A percentile compares a stretch with the other conserved stretches of the same genome.
These are phyloP conservation scores for Aromia moschata DNA, from an alignment of 2,888 invertebrate genomes.

Conservation along the genomic window DNA sequence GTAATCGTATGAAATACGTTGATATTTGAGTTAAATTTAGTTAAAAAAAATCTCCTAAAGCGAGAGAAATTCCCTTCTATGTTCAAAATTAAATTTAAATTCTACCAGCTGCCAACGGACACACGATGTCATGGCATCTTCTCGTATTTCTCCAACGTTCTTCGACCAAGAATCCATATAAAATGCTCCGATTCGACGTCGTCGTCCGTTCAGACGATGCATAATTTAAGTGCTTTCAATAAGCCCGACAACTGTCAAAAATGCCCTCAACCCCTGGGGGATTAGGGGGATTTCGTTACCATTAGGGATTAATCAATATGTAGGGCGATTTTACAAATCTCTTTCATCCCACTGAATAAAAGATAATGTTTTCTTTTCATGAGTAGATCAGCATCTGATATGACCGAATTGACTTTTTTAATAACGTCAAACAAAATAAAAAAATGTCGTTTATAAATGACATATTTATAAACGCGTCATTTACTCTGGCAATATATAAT, in stretches of 20 bases:
- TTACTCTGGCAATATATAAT: too few relatives aligned
- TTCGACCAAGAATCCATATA: neutral
- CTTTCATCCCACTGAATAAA: constrained; percentile 30
- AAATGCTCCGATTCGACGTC: constrained; percentile 3
- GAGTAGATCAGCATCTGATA: neutral
- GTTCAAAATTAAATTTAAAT: too few relatives aligned
- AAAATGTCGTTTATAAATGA: too few relatives aligned
- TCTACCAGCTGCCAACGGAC: too few relatives aligned
- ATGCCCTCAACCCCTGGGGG: constrained; percentile 29
- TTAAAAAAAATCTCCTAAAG: too few relatives aligned
- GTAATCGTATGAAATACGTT: too few relatives aligned
- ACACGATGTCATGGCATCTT: neutral
- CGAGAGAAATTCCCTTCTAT: too few relatives aligned
- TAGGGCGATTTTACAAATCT: constrained; percentile 36
- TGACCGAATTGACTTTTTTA: constrained; percentile 23
- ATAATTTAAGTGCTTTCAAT: constrained; percentile 28
- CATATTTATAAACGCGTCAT: too few relatives aligned
- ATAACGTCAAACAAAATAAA: too few relatives aligned
- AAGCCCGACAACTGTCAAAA: constrained; percentile 32
- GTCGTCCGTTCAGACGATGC: constrained; percentile 8
- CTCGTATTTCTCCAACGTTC: neutral
- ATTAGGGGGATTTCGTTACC: constrained; percentile 34
- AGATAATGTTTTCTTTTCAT: constrained; percentile 29
- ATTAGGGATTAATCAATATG: constrained; percentile 39
- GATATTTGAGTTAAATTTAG: too few relatives aligned